Evolutionary conservation across 2,888 invertebrate species (phyloP).

Genomic region (Vandiemenella viatica): DNA sequence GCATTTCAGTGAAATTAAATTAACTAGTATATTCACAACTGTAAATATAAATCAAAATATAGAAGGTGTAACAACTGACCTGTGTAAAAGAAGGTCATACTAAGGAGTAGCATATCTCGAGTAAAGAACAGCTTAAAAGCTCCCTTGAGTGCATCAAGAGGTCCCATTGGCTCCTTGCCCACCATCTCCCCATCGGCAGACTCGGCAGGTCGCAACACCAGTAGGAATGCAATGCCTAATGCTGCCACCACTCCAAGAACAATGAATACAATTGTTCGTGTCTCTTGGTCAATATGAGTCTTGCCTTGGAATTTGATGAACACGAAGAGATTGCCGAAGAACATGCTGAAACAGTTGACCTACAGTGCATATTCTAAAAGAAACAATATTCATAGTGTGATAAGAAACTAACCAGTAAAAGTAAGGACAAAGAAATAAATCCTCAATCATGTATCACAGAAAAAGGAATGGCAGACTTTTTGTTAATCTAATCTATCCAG

Average conservation of each 20-base stretch:
- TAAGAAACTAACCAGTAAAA: too few species aligned
- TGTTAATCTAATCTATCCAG: too few species aligned
- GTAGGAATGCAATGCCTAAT: conserved; percentile 52
- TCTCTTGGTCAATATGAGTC: conserved; percentile 50
- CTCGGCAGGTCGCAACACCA: conserved; percentile 39
- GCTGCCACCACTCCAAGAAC: conserved; percentile 51
- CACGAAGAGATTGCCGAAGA: conserved; percentile 90
- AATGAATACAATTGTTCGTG: conserved; percentile 64
- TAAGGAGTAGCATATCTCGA: conserved; percentile 67
- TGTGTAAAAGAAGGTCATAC: conserved; percentile 78
- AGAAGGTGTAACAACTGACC: too few species aligned
- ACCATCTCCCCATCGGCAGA: conserved; percentile 23
- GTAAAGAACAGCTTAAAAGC: conserved; percentile 66
- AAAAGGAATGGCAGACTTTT: too few species aligned
- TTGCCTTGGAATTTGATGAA: conserved; percentile 79
- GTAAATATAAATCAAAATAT: too few species aligned
- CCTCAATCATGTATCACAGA: too few species aligned
- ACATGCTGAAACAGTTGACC: conserved; percentile 55
- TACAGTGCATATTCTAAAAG: neutral
- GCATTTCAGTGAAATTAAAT: too few species aligned
- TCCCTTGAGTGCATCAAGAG: conserved; percentile 53
- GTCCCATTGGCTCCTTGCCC: conserved; percentile 32
- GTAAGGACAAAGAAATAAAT: too few species aligned
- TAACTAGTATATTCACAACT: too few species aligned
- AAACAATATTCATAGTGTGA: neutral